phyloP scores from a whole-genome alignment of 2,888 invertebrate genomes.

The Amiota mariae region DNA sequence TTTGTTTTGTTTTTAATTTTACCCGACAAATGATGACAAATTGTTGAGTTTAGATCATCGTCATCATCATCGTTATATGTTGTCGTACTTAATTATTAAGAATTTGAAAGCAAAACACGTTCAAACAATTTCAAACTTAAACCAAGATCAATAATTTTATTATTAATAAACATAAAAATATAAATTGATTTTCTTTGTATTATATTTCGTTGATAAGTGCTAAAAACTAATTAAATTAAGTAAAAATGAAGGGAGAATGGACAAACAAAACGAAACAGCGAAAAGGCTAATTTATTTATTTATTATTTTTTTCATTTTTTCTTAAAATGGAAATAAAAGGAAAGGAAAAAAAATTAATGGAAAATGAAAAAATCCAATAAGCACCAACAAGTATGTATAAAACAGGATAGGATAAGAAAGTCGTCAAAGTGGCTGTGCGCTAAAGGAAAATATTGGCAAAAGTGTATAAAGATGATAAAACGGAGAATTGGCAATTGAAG shows the following conservation, averaged over 20 bases:
- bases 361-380: constrained; percentile 12
- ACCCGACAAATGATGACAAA: constrained; percentile 13
- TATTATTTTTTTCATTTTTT: neutral
- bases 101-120: neutral
- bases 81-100: neutral
- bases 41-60: constrained; percentile 18
- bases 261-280: too few species aligned
- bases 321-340: neutral
- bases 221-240: constrained; percentile 60
- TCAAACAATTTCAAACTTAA: too few species aligned
- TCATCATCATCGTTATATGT: too few species aligned
- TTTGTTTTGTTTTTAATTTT: neutral
- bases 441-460: neutral
- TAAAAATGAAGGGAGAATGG: neutral
- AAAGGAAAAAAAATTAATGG: neutral
- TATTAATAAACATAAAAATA: too few species aligned
- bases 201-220: constrained; percentile 33
- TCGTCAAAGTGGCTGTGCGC: constrained; percentile 6
- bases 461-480: neutral
- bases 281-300: neutral
- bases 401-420: neutral
- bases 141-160: too few species aligned
- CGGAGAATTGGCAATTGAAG: neutral
- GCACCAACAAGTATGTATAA: constrained; percentile 21
- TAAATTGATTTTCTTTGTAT: too few species aligned